Base-by-base conservation (phyloP, 2,888 invertebrate genomes). In the Noctuana brunneofusca region DNA sequence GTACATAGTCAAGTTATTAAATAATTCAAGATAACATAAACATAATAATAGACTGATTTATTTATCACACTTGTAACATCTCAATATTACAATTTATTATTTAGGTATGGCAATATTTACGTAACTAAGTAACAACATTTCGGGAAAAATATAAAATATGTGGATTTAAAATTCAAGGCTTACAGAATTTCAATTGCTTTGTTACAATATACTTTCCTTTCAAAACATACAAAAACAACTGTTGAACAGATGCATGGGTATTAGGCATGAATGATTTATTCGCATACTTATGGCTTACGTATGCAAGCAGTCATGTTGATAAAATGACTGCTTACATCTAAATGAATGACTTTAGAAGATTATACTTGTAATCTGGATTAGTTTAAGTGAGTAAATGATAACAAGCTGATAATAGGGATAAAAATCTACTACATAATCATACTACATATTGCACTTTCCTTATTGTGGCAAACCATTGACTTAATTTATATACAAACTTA, bases 81-180 rank as follows among this genome's bases (percentile, higher is more conserved):
- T 14, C 9, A 3, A 35, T 14, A 22, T 14, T 38, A 22, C 22
- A 54, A 50, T 27, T n/a, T 38, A 27, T 16, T 50, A 27, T 4
- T 24, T 54, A 54, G n/a, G 32, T 54, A 54, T 54, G 54, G 52
- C 41, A 59, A 52, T 38, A 38, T 38, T 38, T 16, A 22, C 22
- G 6, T 50, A n/a, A 27, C 24, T 55, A 27, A 9, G 11, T 30
- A 16, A 58, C 32, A 18, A 43, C 12, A 38, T 38, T 52, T 43
- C 30, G 22, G 9, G 18, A 46, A 46, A 18, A 11, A 38, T n/a
- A n/a, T n/a, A n/a, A 12, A 46, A 20, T 3, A 46, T 6, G 14
- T 38, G 1, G 5, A 9, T 6, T 41, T 8, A 18, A 18, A 18
- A 18, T 41, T 41, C 2, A 18, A 6, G 24, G 14, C 6, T 38